Evolutionary conservation across 2,888 invertebrate genomes (phyloP).

Genomic region (Pilophorus perplexus): DNA sequence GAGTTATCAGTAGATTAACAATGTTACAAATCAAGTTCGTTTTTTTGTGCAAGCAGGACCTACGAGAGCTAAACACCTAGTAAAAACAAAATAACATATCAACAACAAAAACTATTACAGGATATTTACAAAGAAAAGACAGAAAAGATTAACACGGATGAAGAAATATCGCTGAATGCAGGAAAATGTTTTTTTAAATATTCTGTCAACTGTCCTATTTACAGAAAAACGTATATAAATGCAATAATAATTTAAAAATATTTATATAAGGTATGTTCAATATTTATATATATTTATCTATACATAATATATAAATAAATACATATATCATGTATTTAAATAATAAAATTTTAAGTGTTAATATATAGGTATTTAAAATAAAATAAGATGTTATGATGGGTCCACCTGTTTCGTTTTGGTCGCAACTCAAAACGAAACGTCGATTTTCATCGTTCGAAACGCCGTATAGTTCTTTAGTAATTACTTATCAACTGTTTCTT

Average conservation of each 20-base stretch:
- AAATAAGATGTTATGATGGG: slow-evolving; percentile 12
- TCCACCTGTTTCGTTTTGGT: too few species aligned
- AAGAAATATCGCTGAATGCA: slow-evolving; percentile 22
- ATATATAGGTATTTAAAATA: slow-evolving; percentile 16
- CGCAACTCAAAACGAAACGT: too few species aligned
- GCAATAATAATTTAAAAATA: slow-evolving; percentile 45
- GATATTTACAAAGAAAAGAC: slow-evolving; percentile 38
- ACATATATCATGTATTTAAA: slow-evolving; percentile 32
- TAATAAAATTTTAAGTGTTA: slow-evolving; percentile 26
- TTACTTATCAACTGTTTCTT: background rate
- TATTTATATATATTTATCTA: slow-evolving; percentile 43
- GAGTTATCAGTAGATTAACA: slow-evolving; percentile 41
- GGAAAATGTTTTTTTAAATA: slow-evolving; percentile 25
- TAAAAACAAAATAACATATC: slow-evolving; percentile 39
- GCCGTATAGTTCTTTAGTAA: background rate
- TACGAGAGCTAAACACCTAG: slow-evolving; percentile 44
- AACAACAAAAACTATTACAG: slow-evolving; percentile 36
- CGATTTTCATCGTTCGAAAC: background rate
- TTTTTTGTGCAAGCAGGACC: slow-evolving; percentile 45
- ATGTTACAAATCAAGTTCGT: slow-evolving; percentile 37
- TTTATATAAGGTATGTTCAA: slow-evolving; percentile 44
- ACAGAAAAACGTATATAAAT: slow-evolving; percentile 42
- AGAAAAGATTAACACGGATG: slow-evolving; percentile 15
- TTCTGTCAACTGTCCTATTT: slow-evolving; percentile 36
- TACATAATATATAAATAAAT: slow-evolving; percentile 37